These are phyloP conservation scores for Picathartes gymnocephalus DNA, from an alignment of 2,113 vertebrate genomes.

Conservation along the genomic window DNA sequence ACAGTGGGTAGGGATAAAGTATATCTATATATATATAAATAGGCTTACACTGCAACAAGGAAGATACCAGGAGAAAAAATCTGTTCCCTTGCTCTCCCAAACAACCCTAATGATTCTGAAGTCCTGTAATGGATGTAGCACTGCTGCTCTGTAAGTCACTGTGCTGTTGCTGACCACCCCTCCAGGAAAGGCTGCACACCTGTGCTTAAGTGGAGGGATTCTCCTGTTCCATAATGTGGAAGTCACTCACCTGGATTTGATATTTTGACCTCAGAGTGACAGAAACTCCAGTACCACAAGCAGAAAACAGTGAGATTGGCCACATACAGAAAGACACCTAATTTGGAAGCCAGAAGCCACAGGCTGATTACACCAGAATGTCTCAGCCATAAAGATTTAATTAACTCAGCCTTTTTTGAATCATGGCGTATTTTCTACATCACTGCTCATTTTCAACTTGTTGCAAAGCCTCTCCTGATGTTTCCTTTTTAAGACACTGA, in stretches of 20 bases:
- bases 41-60: background rate
- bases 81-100: background rate
- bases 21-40: background rate
- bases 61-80: background rate
- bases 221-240: background rate
- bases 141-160: background rate
- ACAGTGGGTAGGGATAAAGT: background rate
- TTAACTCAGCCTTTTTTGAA: constrained; percentile 24
- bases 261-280: background rate
- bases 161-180: background rate
- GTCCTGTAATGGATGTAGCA: background rate
- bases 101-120: background rate
- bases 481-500: background rate
- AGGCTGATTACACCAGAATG: constrained; percentile 14
- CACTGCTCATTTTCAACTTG: background rate
- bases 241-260: background rate
- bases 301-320: background rate
- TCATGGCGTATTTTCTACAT: constrained; percentile 9
- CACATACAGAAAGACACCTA: background rate
- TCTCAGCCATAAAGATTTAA: constrained; percentile 12
- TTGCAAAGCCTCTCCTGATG: background rate
- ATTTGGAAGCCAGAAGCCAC: constrained; percentile 26
- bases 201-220: background rate
- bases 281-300: background rate
- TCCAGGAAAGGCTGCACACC: background rate